Evolutionary conservation across 2,113 vertebrate genomes (phyloP).

Genomic region (Xerus inauris): DNA sequence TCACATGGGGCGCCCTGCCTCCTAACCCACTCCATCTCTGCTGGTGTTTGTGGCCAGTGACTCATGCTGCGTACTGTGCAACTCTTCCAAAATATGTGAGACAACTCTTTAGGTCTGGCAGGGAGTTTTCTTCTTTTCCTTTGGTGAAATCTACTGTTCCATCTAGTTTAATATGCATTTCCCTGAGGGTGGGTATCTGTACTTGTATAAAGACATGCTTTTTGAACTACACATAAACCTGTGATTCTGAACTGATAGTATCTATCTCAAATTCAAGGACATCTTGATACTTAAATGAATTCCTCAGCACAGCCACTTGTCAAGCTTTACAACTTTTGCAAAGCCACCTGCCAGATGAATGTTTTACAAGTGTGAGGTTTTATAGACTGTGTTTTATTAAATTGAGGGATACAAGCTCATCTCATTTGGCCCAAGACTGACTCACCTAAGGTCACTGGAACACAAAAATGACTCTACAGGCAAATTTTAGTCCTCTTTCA

Average conservation of each 20-base stretch:
- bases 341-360: background rate
- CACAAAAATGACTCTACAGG: background rate
- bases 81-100: background rate
- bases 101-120: background rate
- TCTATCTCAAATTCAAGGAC: background rate
- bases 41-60: background rate
- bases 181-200: background rate
- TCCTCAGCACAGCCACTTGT: background rate
- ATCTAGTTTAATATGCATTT: background rate
- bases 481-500: background rate
- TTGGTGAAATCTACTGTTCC: constrained; percentile 15
- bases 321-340: constrained; percentile 42
- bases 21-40: background rate
- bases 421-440: background rate
- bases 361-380: background rate
- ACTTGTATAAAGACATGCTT: background rate
- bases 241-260: background rate
- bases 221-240: background rate
- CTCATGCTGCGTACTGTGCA: background rate
- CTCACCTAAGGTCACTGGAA: background rate
- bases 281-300: constrained; percentile 16
- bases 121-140: background rate
- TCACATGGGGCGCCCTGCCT: background rate
- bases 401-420: background rate
- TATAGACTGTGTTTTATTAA: background rate